Base-by-base conservation (phyloP, 2,113 vertebrate species). In the Alligator sinensis region DNA sequence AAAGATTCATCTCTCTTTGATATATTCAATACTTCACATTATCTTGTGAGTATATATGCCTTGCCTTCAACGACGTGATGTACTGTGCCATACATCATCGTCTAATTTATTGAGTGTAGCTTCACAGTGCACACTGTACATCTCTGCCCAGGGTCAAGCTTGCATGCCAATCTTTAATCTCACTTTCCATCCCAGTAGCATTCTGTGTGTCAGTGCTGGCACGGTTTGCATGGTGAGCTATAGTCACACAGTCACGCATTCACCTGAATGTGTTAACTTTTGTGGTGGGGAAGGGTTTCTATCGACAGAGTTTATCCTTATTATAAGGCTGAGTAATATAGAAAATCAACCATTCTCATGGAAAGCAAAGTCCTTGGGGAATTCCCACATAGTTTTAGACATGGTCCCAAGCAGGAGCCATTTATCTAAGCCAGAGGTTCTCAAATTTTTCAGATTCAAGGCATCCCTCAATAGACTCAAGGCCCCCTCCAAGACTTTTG, bases 31-130 rank as follows among this genome's bases (percentile, higher is more conserved):
- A 94, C 89, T 91, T 96, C 93, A 86, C 96, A 96, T 96, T 95
- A 96, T 96, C 94, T 92, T 91, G 82, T 95, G 94, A 96, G 94
- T 97, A 92, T 97, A 96, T 96, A 96, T 95, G 95, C 94, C 90
- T 95, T 86, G 90, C 92, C 94, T 97, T 97, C 94, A 75, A 64
- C 91, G 91, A 86, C 16, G 82, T 97, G 96, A 97, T 96, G 95
- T 94, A 96, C 93, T 96, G 11, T 57, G 93, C 93, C 88, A 95
- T 96, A 94, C 75, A 97, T 96, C 96, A 96, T 75, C 1, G 0
- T 95, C 95, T 95, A 58, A 94, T 96, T 96, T 96, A 96, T 96
- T 70, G 96, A 97, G 92, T 95, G 87, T 86, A 79, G 72, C 92
- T 75, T 85, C 75, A 93, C 87, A 87, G 92, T 27, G 3, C 1